These are phyloP conservation scores for Stratiomys singularior DNA, from an alignment of 2,888 invertebrate genomes.

Conservation along the genomic window DNA sequence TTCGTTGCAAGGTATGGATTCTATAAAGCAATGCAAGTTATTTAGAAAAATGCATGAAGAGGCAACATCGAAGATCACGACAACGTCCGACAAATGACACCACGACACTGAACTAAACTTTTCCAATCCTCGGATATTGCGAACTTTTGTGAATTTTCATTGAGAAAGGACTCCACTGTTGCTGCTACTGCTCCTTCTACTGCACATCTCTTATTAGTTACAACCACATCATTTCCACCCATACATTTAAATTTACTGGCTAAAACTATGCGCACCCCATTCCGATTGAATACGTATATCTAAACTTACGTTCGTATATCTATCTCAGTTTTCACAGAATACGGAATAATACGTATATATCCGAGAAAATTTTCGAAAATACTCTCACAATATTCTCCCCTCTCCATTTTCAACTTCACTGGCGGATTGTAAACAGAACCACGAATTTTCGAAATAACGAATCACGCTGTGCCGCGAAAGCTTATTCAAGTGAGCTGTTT, in stretches of 20 bases:
- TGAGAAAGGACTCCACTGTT: slow-evolving; percentile 33
- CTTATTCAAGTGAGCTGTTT: not conserved
- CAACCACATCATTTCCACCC: not conserved
- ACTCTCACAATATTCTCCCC: not conserved
- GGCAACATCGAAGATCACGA: slow-evolving; percentile 37
- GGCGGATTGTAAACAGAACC: slow-evolving; percentile 22
- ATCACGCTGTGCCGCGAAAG: not conserved
- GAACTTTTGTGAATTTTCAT: slow-evolving; percentile 30
- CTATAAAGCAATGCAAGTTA: not conserved
- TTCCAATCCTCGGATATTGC: slow-evolving; percentile 46
- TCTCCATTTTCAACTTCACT: not conserved
- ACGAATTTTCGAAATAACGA: slow-evolving; percentile 43
- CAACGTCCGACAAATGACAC: slow-evolving; percentile 50
- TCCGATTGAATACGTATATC: not conserved
- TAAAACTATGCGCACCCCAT: too few relatives aligned
- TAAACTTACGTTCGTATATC: not conserved
- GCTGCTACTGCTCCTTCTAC: not conserved
- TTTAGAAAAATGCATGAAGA: slow-evolving; percentile 27
- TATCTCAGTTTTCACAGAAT: not conserved
- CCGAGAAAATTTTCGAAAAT: slow-evolving; percentile 22
- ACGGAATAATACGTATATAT: not conserved
- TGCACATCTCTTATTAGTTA: too few relatives aligned
- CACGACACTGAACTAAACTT: slow-evolving; percentile 49
- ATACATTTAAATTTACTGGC: not conserved
- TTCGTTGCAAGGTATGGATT: not conserved